Evolutionary conservation across 2,888 invertebrate genomes (phyloP).

Genomic region (Serripes groenlandicus): DNA sequence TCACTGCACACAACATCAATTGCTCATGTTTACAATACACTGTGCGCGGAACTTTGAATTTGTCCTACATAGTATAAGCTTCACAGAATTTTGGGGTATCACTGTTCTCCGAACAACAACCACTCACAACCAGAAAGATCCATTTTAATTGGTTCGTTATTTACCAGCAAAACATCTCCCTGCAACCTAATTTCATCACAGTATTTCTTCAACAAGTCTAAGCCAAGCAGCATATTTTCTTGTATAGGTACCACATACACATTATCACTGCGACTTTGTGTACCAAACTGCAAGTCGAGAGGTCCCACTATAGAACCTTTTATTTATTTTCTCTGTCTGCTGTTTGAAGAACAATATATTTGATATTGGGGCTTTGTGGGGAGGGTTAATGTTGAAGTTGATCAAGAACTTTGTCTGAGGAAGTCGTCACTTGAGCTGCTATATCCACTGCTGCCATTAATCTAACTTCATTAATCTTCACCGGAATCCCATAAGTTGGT

Average conservation of each 20-base stretch:
- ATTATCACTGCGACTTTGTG: constrained; percentile 19
- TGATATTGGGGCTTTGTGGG: too few species aligned
- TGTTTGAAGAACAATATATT: constrained; percentile 24
- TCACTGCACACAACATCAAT: constrained; percentile 16
- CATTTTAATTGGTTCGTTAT: constrained; percentile 15
- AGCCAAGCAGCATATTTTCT: constrained; percentile 43
- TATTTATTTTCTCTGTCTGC: constrained; percentile 38
- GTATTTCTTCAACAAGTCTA: constrained; percentile 31
- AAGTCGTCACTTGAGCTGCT: constrained; percentile 46
- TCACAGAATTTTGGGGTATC: constrained; percentile 29
- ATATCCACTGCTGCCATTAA: constrained; percentile 40
- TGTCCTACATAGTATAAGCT: constrained; percentile 7
- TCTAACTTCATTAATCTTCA: not conserved
- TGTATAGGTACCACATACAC: constrained; percentile 48
- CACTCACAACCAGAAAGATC: constrained; percentile 26
- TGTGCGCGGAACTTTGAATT: constrained; percentile 13
- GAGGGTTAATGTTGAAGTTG: constrained; percentile 16
- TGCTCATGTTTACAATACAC: not conserved
- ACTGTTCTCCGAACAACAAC: constrained; percentile 10
- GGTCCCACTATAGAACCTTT: constrained; percentile 22
- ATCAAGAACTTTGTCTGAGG: constrained; percentile 35
- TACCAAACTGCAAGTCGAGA: constrained; percentile 21
- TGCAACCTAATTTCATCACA: constrained; percentile 21
- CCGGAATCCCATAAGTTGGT: not conserved
- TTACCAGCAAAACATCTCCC: not conserved